Conservation (phyloP, 2,113 vertebrate species). For the Callipepla squamata region DNA sequence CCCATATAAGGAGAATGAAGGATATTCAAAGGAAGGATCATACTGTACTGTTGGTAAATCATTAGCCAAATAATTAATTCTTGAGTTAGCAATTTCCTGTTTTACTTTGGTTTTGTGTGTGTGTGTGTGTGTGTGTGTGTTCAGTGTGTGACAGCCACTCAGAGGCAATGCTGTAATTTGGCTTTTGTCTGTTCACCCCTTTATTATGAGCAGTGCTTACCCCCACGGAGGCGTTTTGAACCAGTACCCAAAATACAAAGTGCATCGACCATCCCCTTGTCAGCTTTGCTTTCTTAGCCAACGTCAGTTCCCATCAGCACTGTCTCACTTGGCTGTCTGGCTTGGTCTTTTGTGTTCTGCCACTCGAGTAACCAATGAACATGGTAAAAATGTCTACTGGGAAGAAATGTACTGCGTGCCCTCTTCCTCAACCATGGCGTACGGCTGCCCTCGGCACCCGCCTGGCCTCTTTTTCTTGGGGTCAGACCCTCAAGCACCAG, state of each 20-base stretch:
- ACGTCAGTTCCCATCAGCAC: not conserved
- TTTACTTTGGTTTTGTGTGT: not conserved
- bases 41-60: constrained; percentile 26
- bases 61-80: constrained; percentile 2
- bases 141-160: constrained; percentile 6
- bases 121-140: not conserved
- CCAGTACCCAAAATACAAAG: constrained; percentile 49
- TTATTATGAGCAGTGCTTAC: constrained; percentile 17
- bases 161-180: constrained; percentile 51
- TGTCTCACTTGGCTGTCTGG: constrained; percentile 7
- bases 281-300: constrained; percentile 46
- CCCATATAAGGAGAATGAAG: constrained; percentile 33
- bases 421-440: not conserved
- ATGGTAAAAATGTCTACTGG: constrained; percentile 51
- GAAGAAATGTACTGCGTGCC: not conserved
- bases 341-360: constrained; percentile 12
- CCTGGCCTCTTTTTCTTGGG: not conserved
- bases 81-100: constrained; percentile 18
- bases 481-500: not conserved
- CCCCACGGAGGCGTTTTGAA: constrained; percentile 31
- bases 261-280: constrained; percentile 36
- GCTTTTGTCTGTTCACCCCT: constrained; percentile 30
- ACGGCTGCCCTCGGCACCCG: not conserved
- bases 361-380: constrained; percentile 59
- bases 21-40: constrained; percentile 38